Conservation (phyloP, 2,797 vertebrate genomes). For the Poecilia gillii region DNA sequence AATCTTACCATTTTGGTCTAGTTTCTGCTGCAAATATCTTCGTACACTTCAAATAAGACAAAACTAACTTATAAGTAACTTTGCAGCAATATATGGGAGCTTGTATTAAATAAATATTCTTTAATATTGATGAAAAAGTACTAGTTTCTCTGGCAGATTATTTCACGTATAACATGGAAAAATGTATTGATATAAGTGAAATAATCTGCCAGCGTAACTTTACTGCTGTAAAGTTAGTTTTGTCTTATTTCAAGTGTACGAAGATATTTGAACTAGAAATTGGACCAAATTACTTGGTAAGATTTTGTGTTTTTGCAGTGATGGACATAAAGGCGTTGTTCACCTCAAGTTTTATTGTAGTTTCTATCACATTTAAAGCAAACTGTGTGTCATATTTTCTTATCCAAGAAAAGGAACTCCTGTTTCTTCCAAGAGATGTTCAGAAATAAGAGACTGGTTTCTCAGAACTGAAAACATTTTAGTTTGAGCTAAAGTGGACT, state of each 20-base stretch:
- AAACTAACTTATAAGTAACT: no score
- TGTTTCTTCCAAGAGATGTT: background rate
- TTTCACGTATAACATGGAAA: no score
- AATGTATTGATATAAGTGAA: no score
- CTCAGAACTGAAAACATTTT: background rate
- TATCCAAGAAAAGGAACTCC: background rate
- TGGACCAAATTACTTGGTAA: no score
- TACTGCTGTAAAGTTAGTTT: background rate
- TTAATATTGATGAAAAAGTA: background rate
- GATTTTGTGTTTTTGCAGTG: background rate
- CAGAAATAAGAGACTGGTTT: background rate
- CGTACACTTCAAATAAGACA: no score
- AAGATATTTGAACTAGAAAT: no score
- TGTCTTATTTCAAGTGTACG: no score
- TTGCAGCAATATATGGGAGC: no score
- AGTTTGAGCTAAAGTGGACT: background rate
- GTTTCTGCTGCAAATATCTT: no score
- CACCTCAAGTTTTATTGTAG: background rate
- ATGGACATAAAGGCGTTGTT: background rate
- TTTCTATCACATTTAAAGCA: background rate
- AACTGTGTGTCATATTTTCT: background rate
- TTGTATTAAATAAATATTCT: background rate
- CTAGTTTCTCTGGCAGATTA: no score
- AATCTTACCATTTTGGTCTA: no score
- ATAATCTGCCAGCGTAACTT: no score